Evolutionary conservation across 2,888 invertebrate genomes (phyloP).

Genomic region (Liodrosophila aerea): DNA sequence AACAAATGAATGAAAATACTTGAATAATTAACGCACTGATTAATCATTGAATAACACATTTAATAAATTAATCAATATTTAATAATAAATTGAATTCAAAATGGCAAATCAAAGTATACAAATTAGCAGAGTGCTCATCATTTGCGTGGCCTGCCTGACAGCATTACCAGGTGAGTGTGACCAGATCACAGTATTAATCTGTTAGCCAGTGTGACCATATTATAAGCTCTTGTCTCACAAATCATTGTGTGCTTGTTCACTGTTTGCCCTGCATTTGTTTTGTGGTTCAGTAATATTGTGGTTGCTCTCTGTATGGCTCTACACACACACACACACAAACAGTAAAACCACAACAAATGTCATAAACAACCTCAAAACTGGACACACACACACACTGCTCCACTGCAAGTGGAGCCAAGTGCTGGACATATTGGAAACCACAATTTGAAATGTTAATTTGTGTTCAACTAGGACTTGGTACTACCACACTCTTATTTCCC

Average conservation of each 20-base stretch:
- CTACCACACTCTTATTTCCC: neutral
- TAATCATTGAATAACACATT: conserved; percentile 7
- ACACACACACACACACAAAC: neutral
- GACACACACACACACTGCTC: conserved; percentile 2
- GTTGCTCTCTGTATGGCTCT: conserved; percentile 24
- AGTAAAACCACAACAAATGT: conserved; percentile 29
- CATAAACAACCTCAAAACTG: conserved; percentile 32
- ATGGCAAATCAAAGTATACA: conserved; percentile 47
- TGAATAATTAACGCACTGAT: conserved; percentile 6
- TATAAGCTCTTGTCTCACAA: conserved; percentile 5
- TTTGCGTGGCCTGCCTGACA: conserved; percentile 48
- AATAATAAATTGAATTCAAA: conserved; percentile 14
- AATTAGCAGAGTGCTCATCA: conserved; percentile 38
- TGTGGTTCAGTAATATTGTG: conserved; percentile 48
- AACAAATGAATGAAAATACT: conserved; percentile 2
- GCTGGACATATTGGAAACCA: conserved; percentile 19
- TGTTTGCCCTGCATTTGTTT: conserved; percentile 20
- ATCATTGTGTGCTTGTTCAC: neutral
- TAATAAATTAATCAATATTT: conserved; percentile 29
- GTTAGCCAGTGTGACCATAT: conserved; percentile 8
- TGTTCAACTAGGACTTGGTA: conserved; percentile 10
- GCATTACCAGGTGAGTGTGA: conserved; percentile 62
- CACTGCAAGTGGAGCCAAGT: neutral
- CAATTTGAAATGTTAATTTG: conserved; percentile 19
- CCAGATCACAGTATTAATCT: no score